Evolutionary conservation across 2,888 invertebrate species (phyloP).

Genomic region (Latheticus oryzae): DNA sequence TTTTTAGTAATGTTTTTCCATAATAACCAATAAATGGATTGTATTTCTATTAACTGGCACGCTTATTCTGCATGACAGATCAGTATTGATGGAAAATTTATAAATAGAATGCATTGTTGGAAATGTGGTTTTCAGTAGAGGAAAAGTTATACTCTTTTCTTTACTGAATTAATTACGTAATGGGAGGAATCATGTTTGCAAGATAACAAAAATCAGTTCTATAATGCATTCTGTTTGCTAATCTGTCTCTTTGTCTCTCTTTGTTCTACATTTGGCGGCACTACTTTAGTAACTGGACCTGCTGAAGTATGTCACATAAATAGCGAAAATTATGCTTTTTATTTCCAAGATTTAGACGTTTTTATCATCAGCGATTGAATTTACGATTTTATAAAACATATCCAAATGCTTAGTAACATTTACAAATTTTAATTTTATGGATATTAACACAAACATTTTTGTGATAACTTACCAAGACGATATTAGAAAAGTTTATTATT

Average conservation of each 20-base stretch:
- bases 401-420: slow-evolving; percentile 14
- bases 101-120: slow-evolving; percentile 14
- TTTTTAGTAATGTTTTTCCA: no score
- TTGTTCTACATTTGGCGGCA: slow-evolving; percentile 18
- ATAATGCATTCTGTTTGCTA: no score
- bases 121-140: no score
- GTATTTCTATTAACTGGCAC: slow-evolving; percentile 30
- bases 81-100: slow-evolving; percentile 18
- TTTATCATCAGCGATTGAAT: slow-evolving; percentile 21
- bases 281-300: slow-evolving; percentile 15
- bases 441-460: slow-evolving; percentile 12
- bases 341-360: slow-evolving; percentile 19
- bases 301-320: slow-evolving; percentile 24
- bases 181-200: no score
- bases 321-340: slow-evolving; percentile 22
- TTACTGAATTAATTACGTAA: no score
- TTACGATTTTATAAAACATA: slow-evolving; percentile 19
- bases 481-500: slow-evolving; percentile 14
- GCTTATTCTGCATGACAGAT: slow-evolving; percentile 26
- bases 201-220: no score
- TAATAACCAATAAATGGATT: slow-evolving; percentile 21
- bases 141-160: no score
- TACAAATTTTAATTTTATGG: slow-evolving; percentile 21
- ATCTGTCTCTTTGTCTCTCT: no score
- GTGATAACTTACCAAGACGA: slow-evolving; percentile 11